Evolutionary conservation across 2,888 invertebrate species (phyloP).

Genomic region (Molanna angustata): DNA sequence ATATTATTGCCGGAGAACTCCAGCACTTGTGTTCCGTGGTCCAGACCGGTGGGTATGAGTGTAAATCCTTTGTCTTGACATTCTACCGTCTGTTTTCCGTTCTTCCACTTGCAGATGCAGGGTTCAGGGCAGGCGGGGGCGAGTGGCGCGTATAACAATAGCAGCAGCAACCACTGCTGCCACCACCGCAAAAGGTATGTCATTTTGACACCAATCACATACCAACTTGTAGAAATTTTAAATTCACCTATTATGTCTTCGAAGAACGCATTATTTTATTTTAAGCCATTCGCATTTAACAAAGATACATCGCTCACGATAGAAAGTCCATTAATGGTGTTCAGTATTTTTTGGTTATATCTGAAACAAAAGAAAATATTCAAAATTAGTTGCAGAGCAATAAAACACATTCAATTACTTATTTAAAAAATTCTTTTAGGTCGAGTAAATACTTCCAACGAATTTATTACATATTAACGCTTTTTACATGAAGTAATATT

Average conservation of each 20-base stretch:
- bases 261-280: too few species aligned
- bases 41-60: conserved; percentile 74
- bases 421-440: too few species aligned
- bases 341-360: neutral
- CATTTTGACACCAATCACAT: too few species aligned
- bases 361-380: conserved; percentile 1
- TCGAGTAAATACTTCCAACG: too few species aligned
- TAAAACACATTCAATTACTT: neutral
- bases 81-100: conserved; percentile 87
- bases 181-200: conserved; percentile 17
- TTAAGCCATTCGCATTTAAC: too few species aligned
- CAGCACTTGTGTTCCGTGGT: conserved; percentile 82
- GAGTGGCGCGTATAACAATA: conserved; percentile 36
- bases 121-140: conserved; percentile 64
- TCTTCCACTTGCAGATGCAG: conserved; percentile 90
- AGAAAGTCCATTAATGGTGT: too few species aligned
- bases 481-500: too few species aligned
- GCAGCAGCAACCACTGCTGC: conserved; percentile 22
- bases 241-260: too few species aligned
- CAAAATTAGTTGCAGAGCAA: neutral
- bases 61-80: conserved; percentile 77
- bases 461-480: too few species aligned
- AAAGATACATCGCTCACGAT: too few species aligned
- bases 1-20: conserved; percentile 83
- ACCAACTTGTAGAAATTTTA: too few species aligned